These are phyloP conservation scores for Sinopyrophorus schimmeli DNA, from an alignment of 2,888 invertebrate species.

Conservation along the genomic window DNA sequence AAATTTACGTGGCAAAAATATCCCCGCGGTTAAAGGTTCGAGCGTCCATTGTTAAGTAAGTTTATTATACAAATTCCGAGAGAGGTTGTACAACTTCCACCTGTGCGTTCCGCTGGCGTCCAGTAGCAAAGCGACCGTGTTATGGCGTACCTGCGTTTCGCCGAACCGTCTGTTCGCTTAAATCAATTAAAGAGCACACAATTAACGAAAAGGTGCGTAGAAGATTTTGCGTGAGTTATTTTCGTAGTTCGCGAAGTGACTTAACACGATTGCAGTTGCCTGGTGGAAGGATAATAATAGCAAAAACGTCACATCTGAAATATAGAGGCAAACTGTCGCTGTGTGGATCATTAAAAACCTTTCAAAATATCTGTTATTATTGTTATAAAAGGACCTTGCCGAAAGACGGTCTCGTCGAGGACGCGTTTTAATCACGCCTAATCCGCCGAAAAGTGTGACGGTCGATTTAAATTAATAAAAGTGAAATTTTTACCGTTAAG, in stretches of 20 bases:
- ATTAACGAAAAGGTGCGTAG: constrained; percentile 14
- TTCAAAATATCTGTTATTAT: no score
- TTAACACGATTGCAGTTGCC: constrained; percentile 22
- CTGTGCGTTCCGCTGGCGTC: constrained; percentile 23
- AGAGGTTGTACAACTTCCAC: constrained; percentile 28
- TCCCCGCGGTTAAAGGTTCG: no score
- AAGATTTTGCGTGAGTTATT: constrained; percentile 25
- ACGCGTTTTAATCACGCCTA: not conserved
- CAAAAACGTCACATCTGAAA: constrained; percentile 28
- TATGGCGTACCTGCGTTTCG: constrained; percentile 24
- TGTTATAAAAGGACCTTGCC: no score
- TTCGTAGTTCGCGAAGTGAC: constrained; percentile 19
- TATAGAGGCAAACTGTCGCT: constrained; percentile 15
- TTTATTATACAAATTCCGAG: constrained; percentile 22
- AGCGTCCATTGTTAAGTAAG: no score
- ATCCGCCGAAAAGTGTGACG: constrained; percentile 3
- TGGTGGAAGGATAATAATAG: constrained; percentile 31
- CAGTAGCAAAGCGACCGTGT: constrained; percentile 18
- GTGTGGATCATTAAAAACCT: no score
- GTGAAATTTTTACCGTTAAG: no score
- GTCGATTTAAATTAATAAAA: no score
- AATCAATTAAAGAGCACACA: constrained; percentile 2
- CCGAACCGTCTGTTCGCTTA: constrained; percentile 11
- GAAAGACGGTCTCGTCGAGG: constrained; percentile 9
- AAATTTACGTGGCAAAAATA: no score